Evolutionary conservation across 2,797 vertebrate genomes (phyloP).

Genomic region (Okamejei kenojei): DNA sequence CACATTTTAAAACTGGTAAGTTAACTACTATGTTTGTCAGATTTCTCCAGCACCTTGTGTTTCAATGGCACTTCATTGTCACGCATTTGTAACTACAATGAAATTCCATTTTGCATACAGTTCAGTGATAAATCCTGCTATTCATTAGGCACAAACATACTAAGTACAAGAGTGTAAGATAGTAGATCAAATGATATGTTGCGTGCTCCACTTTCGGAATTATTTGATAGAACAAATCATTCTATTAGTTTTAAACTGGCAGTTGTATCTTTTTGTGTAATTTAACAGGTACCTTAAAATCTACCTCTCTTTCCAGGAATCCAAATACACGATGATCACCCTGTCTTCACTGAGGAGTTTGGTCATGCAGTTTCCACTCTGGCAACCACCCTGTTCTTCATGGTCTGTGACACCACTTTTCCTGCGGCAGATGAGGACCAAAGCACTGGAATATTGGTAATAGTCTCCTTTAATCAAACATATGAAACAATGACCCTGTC

Average conservation of each 20-base stretch:
- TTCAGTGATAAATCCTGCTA: too few relatives aligned
- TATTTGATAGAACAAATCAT: background rate
- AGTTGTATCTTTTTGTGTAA: background rate
- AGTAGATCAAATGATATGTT: background rate
- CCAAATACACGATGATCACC: conserved; percentile 14
- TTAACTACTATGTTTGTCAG: background rate
- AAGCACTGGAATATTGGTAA: conserved; percentile 7
- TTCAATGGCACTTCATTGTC: too few relatives aligned
- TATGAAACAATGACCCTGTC: too few relatives aligned
- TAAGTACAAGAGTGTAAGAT: too few relatives aligned
- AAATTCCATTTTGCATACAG: too few relatives aligned
- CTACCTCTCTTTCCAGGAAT: background rate
- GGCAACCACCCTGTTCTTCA: background rate
- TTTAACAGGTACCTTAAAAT: background rate
- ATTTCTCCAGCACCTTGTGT: too few relatives aligned
- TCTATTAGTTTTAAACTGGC: background rate
- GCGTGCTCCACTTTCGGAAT: background rate
- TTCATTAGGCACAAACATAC: too few relatives aligned
- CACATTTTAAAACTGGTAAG: conserved; percentile 64
- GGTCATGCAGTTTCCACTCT: background rate
- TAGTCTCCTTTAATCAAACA: background rate
- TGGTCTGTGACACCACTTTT: background rate
- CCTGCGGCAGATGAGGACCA: background rate
- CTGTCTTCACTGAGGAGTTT: conserved; percentile 21
- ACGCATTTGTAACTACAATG: too few relatives aligned